Evolutionary conservation across 1,140 invertebrate species (phyloP).

Genomic region (Drusus annulatus): DNA sequence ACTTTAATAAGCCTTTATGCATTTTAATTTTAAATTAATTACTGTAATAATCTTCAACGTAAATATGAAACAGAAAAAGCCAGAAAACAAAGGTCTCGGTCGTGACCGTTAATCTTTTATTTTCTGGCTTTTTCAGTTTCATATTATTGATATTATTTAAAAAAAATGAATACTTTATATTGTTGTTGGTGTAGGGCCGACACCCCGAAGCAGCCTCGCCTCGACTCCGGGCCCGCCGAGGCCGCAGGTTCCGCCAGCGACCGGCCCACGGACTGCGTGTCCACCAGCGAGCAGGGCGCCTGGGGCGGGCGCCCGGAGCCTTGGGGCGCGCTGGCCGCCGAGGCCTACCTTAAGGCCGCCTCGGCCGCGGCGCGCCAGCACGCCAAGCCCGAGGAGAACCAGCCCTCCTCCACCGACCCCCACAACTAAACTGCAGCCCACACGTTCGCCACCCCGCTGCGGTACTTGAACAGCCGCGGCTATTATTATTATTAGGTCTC

Average conservation of each 20-base stretch:
- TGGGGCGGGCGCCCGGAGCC: slow-evolving; percentile 60
- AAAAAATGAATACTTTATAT: too few species aligned
- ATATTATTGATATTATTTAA: too few species aligned
- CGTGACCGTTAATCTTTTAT: too few species aligned
- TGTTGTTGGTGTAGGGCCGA: slow-evolving; percentile 63
- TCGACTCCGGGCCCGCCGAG: slow-evolving; percentile 65
- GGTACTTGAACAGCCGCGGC: not conserved
- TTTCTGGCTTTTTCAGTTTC: too few species aligned
- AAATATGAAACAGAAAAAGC: too few species aligned
- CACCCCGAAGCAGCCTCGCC: slow-evolving; percentile 65
- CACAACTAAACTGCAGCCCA: slow-evolving; percentile 63
- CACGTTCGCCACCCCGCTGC: not conserved
- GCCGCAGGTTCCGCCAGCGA: slow-evolving; percentile 63
- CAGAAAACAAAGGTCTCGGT: too few species aligned
- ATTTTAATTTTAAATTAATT: too few species aligned
- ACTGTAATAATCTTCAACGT: too few species aligned
- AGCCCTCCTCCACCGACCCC: slow-evolving; percentile 68
- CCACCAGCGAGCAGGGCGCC: slow-evolving; percentile 63
- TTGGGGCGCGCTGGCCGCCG: slow-evolving; percentile 61
- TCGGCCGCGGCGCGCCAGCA: slow-evolving; percentile 54
- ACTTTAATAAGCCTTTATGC: too few species aligned
- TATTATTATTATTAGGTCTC: too few species aligned
- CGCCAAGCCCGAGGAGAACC: slow-evolving; percentile 67
- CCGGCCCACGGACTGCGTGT: slow-evolving; percentile 66
- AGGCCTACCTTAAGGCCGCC: slow-evolving; percentile 64